These are phyloP conservation scores for Drosophila neotestacea DNA, from an alignment of 2,888 invertebrate species.

Conservation along the genomic window DNA sequence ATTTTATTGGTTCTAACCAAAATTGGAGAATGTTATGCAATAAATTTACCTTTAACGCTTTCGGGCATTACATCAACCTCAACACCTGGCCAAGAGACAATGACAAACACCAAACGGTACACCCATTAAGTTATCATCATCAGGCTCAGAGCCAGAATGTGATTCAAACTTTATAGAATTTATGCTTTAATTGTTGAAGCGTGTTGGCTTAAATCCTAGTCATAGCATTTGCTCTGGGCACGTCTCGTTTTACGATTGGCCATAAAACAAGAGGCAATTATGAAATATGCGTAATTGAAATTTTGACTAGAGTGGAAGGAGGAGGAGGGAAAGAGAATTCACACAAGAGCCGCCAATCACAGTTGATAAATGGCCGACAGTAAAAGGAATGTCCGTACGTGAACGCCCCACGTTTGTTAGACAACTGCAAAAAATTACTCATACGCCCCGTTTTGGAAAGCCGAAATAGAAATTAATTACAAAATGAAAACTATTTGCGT, in stretches of 20 bases:
- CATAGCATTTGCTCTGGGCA: conserved; percentile 2
- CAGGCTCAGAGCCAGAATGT: background rate
- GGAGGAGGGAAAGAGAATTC: background rate
- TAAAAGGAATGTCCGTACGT: conserved; percentile 4
- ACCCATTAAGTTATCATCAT: conserved; percentile 21
- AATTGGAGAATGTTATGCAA: conserved; percentile 36
- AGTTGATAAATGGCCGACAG: conserved; percentile 32
- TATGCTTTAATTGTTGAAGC: conserved; percentile 29
- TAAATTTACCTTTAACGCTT: conserved; percentile 39
- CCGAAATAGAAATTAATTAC: conserved; percentile 33
- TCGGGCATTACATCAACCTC: conserved; percentile 41
- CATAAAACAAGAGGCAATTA: conserved; percentile 23
- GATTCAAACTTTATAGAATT: conserved; percentile 14
- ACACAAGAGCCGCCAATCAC: conserved; percentile 26
- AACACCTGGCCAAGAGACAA: conserved; percentile 25
- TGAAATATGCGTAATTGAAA: conserved; percentile 42
- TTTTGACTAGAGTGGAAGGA: background rate
- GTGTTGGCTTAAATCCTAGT: conserved; percentile 22
- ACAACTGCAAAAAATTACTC: conserved; percentile 48
- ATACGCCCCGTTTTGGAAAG: conserved; percentile 42
- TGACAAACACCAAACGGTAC: background rate
- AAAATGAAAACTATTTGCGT: conserved; percentile 55
- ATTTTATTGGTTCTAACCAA: conserved; percentile 52
- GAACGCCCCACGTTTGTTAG: conserved; percentile 25
- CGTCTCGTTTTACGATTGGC: conserved; percentile 32